Base-by-base conservation (phyloP, 2,888 invertebrate genomes). In the Polia nebulosa region DNA sequence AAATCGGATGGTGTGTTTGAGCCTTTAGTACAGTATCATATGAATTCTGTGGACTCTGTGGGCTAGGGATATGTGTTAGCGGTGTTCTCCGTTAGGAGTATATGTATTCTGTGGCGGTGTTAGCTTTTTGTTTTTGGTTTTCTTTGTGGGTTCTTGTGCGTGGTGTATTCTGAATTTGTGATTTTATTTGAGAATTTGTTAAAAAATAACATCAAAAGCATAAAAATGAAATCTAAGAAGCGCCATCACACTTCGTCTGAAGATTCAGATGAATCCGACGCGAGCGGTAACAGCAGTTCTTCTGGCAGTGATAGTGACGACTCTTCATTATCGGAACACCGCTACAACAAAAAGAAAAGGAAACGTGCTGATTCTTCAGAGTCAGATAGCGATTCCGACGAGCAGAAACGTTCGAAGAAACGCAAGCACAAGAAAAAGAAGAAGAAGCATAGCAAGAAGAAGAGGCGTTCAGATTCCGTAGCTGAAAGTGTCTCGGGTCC, bases 351-450 rank as follows among this genome's bases (percentile, higher is more conserved):
- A 83, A 95, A 95, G 83, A 95, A 95, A 88, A 92, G 90, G 73
- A 95, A 95, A 87, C 95, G 92, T 85, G 94, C 87, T 51, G 92
- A 93, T 58, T 93, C 93, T 67, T 93, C 95, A 20, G 92, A 92
- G 62, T 94, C 95, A 13, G 95, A 94, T 27, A 94, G 94, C 64
- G 93, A 93, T 68, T 92, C 93, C 0, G 94, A 93, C 57, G 92
- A 90, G 25, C 93, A 92, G 63, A 93, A 91, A 71, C 93, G 93
- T 25, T 83, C 90, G 6, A 96, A 95, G 76, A 96, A 95, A 87
- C 93, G 95, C 25, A 96, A 96, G 79, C 96, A 96, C 68, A 96
- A 96, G 89, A 96, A 96, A 81, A 96, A 96, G 89, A 96, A 96
- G 88, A 95, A 94, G 89, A 96, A 96, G 82, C 96, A 96, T 69